Conservation (phyloP, 2,888 invertebrate species). For the Acanthacorydalis orientalis region DNA sequence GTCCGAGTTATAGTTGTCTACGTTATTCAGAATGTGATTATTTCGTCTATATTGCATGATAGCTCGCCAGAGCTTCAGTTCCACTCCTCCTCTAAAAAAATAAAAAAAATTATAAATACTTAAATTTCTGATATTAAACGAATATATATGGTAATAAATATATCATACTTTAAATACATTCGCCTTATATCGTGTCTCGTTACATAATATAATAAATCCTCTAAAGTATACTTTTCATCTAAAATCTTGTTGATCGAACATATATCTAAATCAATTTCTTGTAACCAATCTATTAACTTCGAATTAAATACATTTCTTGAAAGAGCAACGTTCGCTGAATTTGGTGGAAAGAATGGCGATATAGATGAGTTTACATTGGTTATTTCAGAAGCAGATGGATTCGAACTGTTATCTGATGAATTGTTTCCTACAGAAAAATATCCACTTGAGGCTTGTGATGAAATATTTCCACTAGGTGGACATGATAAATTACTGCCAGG, state of each 20-base stretch:
- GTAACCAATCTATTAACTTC: conserved; percentile 55
- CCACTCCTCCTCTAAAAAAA: conserved; percentile 54
- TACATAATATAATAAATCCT: conserved; percentile 63
- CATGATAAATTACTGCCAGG: conserved; percentile 6
- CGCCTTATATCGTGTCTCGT: conserved; percentile 68
- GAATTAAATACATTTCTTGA: conserved; percentile 19
- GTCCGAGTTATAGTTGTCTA: background rate
- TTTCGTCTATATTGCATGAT: conserved; percentile 41
- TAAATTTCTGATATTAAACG: too few relatives aligned
- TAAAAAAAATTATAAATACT: too few relatives aligned
- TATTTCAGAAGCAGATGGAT: conserved; percentile 2
- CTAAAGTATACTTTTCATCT: conserved; percentile 58
- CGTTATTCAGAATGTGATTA: conserved; percentile 8
- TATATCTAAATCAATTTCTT: conserved; percentile 48
- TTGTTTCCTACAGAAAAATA: conserved; percentile 2
- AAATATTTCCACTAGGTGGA: conserved; percentile 1
- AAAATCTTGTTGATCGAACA: conserved; percentile 48
- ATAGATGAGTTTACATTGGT: conserved; percentile 1
- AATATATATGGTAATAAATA: too few relatives aligned
- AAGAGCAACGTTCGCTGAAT: conserved; percentile 11
- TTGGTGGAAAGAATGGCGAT: conserved; percentile 5
- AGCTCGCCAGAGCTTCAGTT: conserved; percentile 73
- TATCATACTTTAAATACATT: conserved; percentile 54
- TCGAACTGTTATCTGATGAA: background rate
- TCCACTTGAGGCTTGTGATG: conserved; percentile 2